phyloP scores from a whole-genome alignment of 2,797 vertebrate species.

The Chaetodon trifasciatus region DNA sequence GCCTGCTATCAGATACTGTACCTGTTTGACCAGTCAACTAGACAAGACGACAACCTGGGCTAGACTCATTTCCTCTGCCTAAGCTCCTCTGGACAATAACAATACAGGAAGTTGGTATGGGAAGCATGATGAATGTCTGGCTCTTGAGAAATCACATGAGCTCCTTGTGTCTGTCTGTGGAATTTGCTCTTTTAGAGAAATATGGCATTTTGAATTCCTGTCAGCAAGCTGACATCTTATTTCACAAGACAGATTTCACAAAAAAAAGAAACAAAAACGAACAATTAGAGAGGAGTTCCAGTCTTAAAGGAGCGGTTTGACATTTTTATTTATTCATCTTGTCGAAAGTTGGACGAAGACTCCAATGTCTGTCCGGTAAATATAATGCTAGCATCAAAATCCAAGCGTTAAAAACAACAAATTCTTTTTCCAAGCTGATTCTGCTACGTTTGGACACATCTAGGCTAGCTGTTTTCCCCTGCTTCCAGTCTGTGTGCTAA shows the following conservation, averaged over 20 bases:
- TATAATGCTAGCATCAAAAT: background rate
- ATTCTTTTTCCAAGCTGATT: background rate
- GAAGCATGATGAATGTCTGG: conserved; percentile 51
- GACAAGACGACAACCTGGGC: conserved; percentile 45
- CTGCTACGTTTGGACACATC: background rate
- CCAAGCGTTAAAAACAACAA: background rate
- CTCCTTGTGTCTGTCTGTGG: background rate
- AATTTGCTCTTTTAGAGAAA: conserved; percentile 13
- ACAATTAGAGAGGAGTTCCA: background rate
- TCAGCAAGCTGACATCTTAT: background rate
- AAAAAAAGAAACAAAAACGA: background rate
- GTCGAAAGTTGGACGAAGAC: background rate
- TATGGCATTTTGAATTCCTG: conserved; percentile 5
- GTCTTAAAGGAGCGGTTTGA: background rate
- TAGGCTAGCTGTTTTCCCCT: background rate
- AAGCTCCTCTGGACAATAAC: conserved; percentile 69
- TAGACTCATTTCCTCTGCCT: conserved; percentile 82
- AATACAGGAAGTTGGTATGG: conserved; percentile 48
- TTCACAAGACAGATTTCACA: background rate
- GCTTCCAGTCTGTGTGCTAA: background rate
- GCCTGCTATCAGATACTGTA: conserved; percentile 51
- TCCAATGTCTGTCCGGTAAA: no score
- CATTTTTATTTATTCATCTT: background rate
- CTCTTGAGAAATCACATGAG: conserved; percentile 38
- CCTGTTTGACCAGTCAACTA: conserved; percentile 58